Conservation (phyloP, 2,113 vertebrate genomes). For the Parus major region DNA sequence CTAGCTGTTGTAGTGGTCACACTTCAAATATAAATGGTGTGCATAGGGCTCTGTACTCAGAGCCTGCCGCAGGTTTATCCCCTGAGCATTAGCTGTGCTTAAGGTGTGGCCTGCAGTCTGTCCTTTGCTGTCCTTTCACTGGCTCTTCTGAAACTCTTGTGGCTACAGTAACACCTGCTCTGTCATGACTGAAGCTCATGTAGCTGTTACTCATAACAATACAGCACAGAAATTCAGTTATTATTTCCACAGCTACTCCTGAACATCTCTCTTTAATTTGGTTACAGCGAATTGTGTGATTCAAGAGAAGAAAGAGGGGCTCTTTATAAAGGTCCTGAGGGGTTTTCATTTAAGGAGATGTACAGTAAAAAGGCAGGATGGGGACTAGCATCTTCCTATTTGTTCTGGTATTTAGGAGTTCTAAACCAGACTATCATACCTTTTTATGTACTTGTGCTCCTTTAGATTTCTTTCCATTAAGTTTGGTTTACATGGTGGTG, state of each 20-base stretch:
- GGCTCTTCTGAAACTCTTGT: neutral
- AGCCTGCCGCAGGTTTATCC: neutral
- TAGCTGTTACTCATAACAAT: neutral
- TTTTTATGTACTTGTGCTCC: neutral
- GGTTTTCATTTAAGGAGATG: neutral
- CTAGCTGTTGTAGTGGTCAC: neutral
- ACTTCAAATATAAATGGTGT: neutral
- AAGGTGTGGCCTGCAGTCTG: neutral
- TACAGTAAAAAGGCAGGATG: neutral
- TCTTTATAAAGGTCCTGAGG: neutral
- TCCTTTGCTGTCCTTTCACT: neutral
- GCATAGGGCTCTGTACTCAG: neutral
- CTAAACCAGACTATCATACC: neutral
- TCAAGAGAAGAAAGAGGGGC: neutral
- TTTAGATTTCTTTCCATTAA: neutral
- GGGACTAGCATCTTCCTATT: neutral
- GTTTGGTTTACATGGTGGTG: neutral
- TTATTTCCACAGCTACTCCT: neutral
- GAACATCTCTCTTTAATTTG: neutral
- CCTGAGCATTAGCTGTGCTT: neutral
- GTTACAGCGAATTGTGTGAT: neutral
- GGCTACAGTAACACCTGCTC: neutral
- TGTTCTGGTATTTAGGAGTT: neutral
- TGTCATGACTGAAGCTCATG: neutral
- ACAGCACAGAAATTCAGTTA: neutral